A percentile compares a stretch with the other conserved stretches of the same genome.
These are phyloP conservation scores for Drosophila leonis DNA, from an alignment of 2,888 invertebrate genomes.

Conservation along the genomic window DNA sequence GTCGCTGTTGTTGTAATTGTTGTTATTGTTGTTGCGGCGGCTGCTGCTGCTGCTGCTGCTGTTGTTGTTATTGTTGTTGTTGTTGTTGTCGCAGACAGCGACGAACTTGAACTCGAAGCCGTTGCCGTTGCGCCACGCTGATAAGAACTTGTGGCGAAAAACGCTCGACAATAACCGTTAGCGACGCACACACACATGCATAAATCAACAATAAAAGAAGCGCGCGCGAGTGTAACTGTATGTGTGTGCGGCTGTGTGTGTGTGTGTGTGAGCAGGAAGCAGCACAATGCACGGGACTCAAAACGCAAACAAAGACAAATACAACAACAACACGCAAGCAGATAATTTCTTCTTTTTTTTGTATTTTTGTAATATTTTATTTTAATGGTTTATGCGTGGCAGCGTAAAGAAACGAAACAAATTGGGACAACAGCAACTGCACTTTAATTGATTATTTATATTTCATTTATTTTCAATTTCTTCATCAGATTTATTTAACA, in stretches of 20 bases:
- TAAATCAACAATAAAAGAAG: slow-evolving; percentile 22
- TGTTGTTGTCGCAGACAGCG: slow-evolving; percentile 26
- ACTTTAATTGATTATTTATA: slow-evolving; percentile 61
- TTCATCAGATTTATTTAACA: slow-evolving; percentile 31
- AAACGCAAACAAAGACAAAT: slow-evolving; percentile 52
- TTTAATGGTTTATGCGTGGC: slow-evolving; percentile 39
- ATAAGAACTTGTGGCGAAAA: slow-evolving; percentile 58
- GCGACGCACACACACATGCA: slow-evolving; percentile 21
- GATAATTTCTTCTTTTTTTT: slow-evolving; percentile 36
- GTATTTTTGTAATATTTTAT: slow-evolving; percentile 24
- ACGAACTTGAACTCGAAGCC: slow-evolving; percentile 48
- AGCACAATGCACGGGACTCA: slow-evolving; percentile 51
- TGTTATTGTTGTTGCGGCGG: slow-evolving; percentile 12
- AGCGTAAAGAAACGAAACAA: slow-evolving; percentile 48
- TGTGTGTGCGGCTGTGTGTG: slow-evolving; percentile 12
- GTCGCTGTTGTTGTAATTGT: slow-evolving; percentile 28
- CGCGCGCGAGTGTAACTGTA: background rate
- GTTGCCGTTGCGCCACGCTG: slow-evolving; percentile 27
- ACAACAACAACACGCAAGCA: slow-evolving; percentile 41
- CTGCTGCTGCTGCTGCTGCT: slow-evolving; percentile 16
- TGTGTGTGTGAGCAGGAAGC: slow-evolving; percentile 47
- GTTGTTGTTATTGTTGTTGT: slow-evolving; percentile 11
- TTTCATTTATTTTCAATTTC: slow-evolving; percentile 32
- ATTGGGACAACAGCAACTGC: slow-evolving; percentile 47
- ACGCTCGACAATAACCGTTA: slow-evolving; percentile 40